Evolutionary conservation across 2,888 invertebrate species (phyloP), one percentile per base, ranked within the genome.

Genomic region (Harmothoe impar): DNA sequence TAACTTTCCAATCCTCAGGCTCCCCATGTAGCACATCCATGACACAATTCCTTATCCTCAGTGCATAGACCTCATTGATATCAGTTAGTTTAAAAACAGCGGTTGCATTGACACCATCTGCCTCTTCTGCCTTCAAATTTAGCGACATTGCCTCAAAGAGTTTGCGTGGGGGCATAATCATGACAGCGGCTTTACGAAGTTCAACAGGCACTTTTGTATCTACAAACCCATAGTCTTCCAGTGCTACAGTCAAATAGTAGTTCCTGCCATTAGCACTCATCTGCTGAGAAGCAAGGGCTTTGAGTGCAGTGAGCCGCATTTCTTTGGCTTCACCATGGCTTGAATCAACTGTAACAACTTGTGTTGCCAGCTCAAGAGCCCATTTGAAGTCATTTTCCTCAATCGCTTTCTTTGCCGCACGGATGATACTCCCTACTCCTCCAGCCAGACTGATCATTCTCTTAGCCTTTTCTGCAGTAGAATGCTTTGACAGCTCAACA

Each of bases 241-340:
- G 91, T 15, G 94, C 94, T 0, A 91, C 90, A 7, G 94, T 94
- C 17, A 94, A 90, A 86, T 93, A 94, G 91, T 94, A 94, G 91
- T 94, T 94, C 20, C 94, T 88, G 10, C 94, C 94, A 92, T 94
- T 94, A 23, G 93, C 90, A 89, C 94, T 94, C 3, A 92, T 92
- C 90, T 94, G 94, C 35, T 91, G 68, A 5, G 93, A 43, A 0
- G 92, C 91, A 15, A 92, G 72, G 0, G 68, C 91, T 72, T 92
- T 93, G 31, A 94, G 91, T n/a, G 93, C 91, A 52, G 93, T 92
- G 12, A 93, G 85, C 72, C 94, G 93, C 0, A 94, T 85, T 68
- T 93, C 91, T 78, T 91, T 93, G 17, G 94, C 94, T 23, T 90
- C 72, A 23, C 52, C 89, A 54, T 94, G 90, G 77, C 85, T 54